Percentiles rank a stretch among this genome's conserved stretches.
Conservation (phyloP, 1,140 invertebrate species). For the Oedothorax gibbosus region DNA sequence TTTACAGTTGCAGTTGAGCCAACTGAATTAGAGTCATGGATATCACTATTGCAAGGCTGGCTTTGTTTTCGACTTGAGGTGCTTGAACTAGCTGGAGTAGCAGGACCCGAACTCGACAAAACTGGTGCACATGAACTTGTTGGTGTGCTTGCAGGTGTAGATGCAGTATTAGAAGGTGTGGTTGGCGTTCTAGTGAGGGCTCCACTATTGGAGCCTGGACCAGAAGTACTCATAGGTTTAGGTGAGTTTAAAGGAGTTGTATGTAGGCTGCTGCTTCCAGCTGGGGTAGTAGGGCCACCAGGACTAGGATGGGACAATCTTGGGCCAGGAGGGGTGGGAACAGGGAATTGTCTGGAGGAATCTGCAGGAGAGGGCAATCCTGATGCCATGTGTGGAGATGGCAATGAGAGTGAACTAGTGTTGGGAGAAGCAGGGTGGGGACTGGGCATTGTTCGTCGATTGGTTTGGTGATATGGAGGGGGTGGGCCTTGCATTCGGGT, state of each 20-base stretch:
- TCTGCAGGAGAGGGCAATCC: conserved; percentile 79
- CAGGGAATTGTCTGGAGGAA: conserved; percentile 69
- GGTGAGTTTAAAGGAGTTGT: conserved; percentile 59
- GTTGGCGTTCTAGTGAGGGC: conserved; percentile 52
- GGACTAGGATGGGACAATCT: conserved; percentile 75
- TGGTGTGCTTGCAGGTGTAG: conserved; percentile 57
- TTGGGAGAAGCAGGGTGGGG: conserved; percentile 72
- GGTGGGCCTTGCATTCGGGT: conserved; percentile 79
- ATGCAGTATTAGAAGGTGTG: conserved; percentile 47
- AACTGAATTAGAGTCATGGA: conserved; percentile 58
- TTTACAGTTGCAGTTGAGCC: conserved; percentile 26
- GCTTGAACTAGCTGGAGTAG: conserved; percentile 52
- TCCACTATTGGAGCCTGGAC: conserved; percentile 56
- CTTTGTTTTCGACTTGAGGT: conserved; percentile 49
- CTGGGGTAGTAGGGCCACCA: conserved; percentile 66
- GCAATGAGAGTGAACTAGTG: conserved; percentile 65
- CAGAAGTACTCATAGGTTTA: conserved; percentile 49
- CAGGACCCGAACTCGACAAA: conserved; percentile 44
- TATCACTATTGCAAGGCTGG: conserved; percentile 49
- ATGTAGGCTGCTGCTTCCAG: conserved; percentile 55
- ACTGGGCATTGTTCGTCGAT: conserved; percentile 81
- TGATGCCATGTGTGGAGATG: conserved; percentile 74
- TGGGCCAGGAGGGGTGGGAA: conserved; percentile 55
- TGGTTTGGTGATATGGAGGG: conserved; percentile 85
- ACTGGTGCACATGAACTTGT: conserved; percentile 46